phyloP scores from a whole-genome alignment of 2,797 vertebrate species.

The Cryptoblepharus egeriae region DNA sequence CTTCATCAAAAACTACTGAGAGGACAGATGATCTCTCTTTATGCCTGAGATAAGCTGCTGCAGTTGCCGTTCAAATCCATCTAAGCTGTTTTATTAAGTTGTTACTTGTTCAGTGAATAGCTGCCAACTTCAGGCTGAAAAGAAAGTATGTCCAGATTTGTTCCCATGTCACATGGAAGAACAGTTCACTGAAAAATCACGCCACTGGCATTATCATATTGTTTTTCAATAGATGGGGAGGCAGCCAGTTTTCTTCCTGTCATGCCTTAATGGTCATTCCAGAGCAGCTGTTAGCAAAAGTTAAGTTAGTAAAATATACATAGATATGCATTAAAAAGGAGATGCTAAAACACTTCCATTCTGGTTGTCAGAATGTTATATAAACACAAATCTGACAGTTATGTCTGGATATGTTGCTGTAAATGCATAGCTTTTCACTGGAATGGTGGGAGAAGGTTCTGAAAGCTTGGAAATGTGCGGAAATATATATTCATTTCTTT shows the following conservation, averaged over 20 bases:
- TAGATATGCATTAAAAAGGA: background rate
- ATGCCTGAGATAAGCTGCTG: conserved; percentile 68
- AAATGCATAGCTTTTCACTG: background rate
- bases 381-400: conserved; percentile 53
- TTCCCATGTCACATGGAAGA: conserved; percentile 65
- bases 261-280: conserved; percentile 26
- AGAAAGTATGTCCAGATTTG: conserved; percentile 62
- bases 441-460: background rate
- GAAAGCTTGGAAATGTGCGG: background rate
- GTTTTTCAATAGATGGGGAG: conserved; percentile 32
- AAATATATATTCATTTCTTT: background rate
- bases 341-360: conserved; percentile 51
- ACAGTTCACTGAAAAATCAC: conserved; percentile 55
- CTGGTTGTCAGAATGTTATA: conserved; percentile 58
- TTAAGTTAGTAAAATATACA: conserved; percentile 23
- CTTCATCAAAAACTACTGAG: conserved; percentile 66
- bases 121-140: conserved; percentile 66
- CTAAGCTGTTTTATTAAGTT: conserved; percentile 72
- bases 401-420: background rate
- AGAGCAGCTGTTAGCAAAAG: conserved; percentile 51
- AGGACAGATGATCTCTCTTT: conserved; percentile 65
- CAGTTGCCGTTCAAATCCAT: conserved; percentile 67
- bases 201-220: conserved; percentile 38
- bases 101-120: conserved; percentile 67
- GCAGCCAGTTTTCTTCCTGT: conserved; percentile 25